A percentile compares a stretch with the other conserved stretches of the same genome.
Evolutionary conservation across 2,888 invertebrate genomes (phyloP).

Genomic region (Pardosa pseudoannulata): DNA sequence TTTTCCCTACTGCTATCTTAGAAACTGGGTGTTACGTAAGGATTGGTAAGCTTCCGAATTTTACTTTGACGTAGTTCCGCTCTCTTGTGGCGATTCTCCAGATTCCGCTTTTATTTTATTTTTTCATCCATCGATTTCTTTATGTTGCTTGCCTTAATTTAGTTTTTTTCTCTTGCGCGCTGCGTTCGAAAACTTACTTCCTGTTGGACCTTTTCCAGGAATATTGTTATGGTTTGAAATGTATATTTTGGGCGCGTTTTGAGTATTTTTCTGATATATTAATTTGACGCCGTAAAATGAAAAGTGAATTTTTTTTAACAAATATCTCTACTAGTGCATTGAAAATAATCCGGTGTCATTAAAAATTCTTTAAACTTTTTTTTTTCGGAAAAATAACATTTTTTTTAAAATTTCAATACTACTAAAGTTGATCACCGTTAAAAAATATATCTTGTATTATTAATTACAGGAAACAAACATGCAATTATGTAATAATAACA

Average conservation of each 20-base stretch:
- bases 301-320: too few species aligned
- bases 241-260: background rate
- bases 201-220: conserved; percentile 18
- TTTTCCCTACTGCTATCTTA: background rate
- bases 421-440: too few species aligned
- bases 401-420: too few species aligned
- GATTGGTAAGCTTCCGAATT: conserved; percentile 25
- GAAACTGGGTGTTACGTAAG: background rate
- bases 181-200: conserved; percentile 17
- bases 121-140: background rate
- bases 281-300: too few species aligned
- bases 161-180: background rate
- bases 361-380: too few species aligned
- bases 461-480: too few species aligned
- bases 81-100: conserved; percentile 27
- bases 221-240: conserved; percentile 13
- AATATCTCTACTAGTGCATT: too few species aligned
- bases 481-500: too few species aligned
- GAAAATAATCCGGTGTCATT: too few species aligned
- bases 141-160: conserved; percentile 6
- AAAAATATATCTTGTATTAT: too few species aligned
- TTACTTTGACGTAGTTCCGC: conserved; percentile 15
- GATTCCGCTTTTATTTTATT: conserved; percentile 13
- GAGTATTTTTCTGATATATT: too few species aligned
- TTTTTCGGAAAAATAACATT: too few species aligned